phyloP scores from a whole-genome alignment of 2,797 vertebrate species.

The Podarcis siculus region DNA sequence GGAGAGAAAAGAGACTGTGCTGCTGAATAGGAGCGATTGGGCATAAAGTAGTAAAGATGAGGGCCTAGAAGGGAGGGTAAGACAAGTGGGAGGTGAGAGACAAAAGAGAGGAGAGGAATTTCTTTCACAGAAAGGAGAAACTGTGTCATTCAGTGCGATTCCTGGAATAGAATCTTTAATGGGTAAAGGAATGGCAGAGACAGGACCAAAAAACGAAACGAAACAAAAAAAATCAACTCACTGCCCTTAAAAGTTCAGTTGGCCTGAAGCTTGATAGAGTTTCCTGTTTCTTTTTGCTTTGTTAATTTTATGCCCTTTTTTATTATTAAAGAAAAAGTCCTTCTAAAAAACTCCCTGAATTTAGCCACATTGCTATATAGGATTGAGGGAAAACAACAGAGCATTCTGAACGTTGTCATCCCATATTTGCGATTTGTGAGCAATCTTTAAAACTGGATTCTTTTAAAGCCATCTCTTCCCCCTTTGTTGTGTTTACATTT shows the following conservation, averaged over 20 bases:
- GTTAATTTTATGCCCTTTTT: background rate
- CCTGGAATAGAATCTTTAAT: slow-evolving; percentile 33
- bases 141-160: slow-evolving; percentile 21
- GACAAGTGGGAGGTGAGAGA: slow-evolving; percentile 51
- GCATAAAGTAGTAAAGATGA: slow-evolving; percentile 74
- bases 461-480: background rate
- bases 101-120: slow-evolving; percentile 48
- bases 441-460: slow-evolving; percentile 30
- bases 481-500: slow-evolving; percentile 1
- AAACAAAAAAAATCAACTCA: background rate
- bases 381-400: background rate
- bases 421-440: background rate
- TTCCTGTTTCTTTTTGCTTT: background rate
- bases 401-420: background rate
- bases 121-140: slow-evolving; percentile 53
- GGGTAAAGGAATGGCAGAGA: slow-evolving; percentile 22
- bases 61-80: slow-evolving; percentile 60
- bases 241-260: slow-evolving; percentile 5
- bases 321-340: slow-evolving; percentile 1
- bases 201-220: background rate
- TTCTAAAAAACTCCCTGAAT: background rate
- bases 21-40: slow-evolving; percentile 74
- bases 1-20: slow-evolving; percentile 62
- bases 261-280: slow-evolving; percentile 13
- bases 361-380: background rate